A percentile compares a stretch with the other conserved stretches of the same genome.
Conservation (phyloP, 2,113 vertebrate species). For the Sphaerodactylus townsendi region DNA sequence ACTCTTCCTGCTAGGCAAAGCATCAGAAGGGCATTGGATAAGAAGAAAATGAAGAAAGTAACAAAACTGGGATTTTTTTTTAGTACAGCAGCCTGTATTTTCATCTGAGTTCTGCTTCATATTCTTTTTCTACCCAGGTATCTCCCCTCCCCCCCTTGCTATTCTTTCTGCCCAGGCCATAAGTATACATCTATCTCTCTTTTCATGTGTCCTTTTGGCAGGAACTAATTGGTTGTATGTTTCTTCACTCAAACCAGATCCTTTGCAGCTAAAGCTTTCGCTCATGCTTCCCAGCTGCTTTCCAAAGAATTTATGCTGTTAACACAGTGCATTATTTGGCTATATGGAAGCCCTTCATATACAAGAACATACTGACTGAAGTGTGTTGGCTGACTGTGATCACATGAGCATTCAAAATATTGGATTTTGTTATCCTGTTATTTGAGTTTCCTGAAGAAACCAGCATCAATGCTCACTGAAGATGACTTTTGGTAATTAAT, state of each 20-base stretch:
- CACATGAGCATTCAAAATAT: neutral
- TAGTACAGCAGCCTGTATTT: neutral
- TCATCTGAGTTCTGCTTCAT: neutral
- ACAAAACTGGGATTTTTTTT: neutral
- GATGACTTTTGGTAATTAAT: neutral
- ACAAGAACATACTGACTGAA: neutral
- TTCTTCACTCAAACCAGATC: conserved; percentile 14
- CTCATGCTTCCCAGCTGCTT: neutral
- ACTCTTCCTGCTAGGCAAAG: neutral
- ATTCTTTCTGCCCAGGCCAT: no score
- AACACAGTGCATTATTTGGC: neutral
- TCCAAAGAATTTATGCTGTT: conserved; percentile 17
- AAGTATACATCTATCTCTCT: conserved; percentile 14
- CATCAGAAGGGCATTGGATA: neutral
- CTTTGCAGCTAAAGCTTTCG: neutral
- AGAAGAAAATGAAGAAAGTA: neutral
- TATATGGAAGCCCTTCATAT: neutral
- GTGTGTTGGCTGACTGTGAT: neutral
- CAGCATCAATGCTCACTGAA: neutral
- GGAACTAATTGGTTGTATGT: conserved; percentile 11
- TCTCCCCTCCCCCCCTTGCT: conserved; percentile 9
- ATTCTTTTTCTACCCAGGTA: neutral
- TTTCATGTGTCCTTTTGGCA: conserved; percentile 30
- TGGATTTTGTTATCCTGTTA: neutral
- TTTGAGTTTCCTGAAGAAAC: neutral